Evolutionary conservation across 2,888 invertebrate species (phyloP), one percentile per base, ranked within the genome.

Genomic region (Drosophila cracens): DNA sequence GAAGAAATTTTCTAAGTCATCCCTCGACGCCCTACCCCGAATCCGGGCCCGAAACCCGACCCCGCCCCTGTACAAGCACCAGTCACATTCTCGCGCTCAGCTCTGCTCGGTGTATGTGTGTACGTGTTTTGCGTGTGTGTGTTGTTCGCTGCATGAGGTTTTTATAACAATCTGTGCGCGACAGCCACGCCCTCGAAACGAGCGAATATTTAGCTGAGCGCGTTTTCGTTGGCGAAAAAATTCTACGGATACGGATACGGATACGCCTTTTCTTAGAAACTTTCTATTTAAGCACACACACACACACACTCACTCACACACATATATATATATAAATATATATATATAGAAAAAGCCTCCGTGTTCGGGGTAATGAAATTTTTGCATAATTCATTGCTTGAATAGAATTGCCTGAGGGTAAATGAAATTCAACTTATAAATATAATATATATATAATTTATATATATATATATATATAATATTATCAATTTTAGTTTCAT

Each of bases 191-290:
- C 90, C 81, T 67, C 25, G 53, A 56, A 66, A 59, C 59, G 60
- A 76, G 66, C 56, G 68, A 82, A 68, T 52, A 66, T 63, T 74
- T 63, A 65, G 72, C 67, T 70, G 25, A 63, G 68, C 79, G 70
- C 64, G 68, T 54, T 68, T 81, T 84, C 86, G 83, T 85, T 79
- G 83, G 77, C 60, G 70, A 82, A 83, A 85, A 82, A 82, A 81
- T 74, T 33, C 13, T 31, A 48, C 43, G 54, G 33, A 62, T 36
- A 63, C 33, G 33, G 10, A 33, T 33, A 33, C 67, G 74, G 80
- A 70, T 71, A 79, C 86, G 82, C 82, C 82, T 86, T 85, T 85
- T 85, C 86, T 85, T 82, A 80, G 78, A 64, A 69, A 67, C 29
- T 58, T 61, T 36, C 54, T 31, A 46, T 53, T 38, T 59, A 25